Evolutionary conservation across 2,113 vertebrate species (phyloP).

Genomic region (Psittacula cyanocephala): DNA sequence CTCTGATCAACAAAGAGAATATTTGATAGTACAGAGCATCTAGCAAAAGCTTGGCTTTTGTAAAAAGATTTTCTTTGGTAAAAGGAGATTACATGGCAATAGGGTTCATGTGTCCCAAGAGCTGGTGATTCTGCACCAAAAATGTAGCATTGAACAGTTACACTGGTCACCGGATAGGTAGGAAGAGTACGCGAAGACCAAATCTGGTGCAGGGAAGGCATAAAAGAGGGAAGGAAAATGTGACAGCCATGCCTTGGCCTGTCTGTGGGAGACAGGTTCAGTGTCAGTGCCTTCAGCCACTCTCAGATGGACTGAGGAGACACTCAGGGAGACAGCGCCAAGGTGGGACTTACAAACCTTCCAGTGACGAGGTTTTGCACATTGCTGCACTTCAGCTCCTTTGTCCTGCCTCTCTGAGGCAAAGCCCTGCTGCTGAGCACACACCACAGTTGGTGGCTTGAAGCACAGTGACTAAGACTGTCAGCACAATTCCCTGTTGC

Average conservation of each 20-base stretch:
- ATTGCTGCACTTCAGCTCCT: not conserved
- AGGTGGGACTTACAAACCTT: not conserved
- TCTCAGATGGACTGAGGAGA: not conserved
- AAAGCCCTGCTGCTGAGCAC: not conserved
- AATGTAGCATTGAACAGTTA: not conserved
- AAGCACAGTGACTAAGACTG: not conserved
- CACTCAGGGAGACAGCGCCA: not conserved
- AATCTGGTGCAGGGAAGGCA: not conserved
- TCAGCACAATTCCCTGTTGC: not conserved
- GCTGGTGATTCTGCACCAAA: not conserved
- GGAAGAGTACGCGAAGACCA: not conserved
- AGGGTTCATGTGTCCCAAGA: not conserved
- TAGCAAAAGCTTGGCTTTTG: slow-evolving; percentile 22
- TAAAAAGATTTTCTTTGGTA: not conserved
- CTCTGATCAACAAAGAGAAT: slow-evolving; percentile 31
- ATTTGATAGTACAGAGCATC: not conserved
- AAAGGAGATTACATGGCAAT: not conserved
- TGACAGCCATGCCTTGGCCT: not conserved
- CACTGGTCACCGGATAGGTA: not conserved
- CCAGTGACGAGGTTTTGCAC: not conserved
- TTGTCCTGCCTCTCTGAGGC: not conserved
- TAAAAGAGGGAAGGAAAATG: not conserved
- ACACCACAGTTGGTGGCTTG: not conserved
- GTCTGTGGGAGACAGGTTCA: not conserved
- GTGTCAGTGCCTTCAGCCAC: not conserved